Conservation (phyloP, 1,140 invertebrate genomes). For the Babylonia areolata region DNA sequence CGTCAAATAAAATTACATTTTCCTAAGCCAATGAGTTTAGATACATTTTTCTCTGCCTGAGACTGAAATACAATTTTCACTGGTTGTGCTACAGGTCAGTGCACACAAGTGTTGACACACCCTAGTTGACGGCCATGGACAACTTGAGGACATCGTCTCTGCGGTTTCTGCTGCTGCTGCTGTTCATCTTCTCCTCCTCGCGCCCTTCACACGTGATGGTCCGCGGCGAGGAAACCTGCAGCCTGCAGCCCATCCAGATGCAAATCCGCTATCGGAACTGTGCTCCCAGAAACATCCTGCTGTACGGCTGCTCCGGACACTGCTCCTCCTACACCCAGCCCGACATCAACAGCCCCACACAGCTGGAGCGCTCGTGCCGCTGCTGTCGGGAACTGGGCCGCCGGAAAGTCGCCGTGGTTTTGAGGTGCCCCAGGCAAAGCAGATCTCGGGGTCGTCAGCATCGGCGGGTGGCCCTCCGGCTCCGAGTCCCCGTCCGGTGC, state of each 20-base stretch:
- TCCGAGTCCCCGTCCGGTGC: neutral
- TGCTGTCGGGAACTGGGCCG: constrained; percentile 14
- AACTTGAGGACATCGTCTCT: neutral
- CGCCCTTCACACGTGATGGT: neutral
- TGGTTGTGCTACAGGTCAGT: no score
- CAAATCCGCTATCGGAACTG: constrained; percentile 8
- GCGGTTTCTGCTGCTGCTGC: neutral
- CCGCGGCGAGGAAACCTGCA: neutral
- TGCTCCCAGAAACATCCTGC: neutral
- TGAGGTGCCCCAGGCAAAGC: neutral
- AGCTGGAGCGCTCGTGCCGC: constrained; percentile 7
- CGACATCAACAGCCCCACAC: neutral
- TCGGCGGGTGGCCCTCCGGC: neutral
- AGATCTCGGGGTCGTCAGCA: no score
- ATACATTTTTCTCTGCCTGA: no score
- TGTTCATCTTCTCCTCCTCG: neutral
- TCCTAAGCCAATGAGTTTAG: no score
- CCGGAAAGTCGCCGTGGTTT: neutral
- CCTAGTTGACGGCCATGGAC: no score
- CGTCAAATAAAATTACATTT: no score
- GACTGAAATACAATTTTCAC: no score
- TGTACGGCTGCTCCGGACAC: neutral
- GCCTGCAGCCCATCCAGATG: neutral
- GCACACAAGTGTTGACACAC: no score
- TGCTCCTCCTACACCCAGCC: constrained; percentile 10